Evolutionary conservation across 1,140 invertebrate genomes (phyloP).

Genomic region (Drosophila serrata): DNA sequence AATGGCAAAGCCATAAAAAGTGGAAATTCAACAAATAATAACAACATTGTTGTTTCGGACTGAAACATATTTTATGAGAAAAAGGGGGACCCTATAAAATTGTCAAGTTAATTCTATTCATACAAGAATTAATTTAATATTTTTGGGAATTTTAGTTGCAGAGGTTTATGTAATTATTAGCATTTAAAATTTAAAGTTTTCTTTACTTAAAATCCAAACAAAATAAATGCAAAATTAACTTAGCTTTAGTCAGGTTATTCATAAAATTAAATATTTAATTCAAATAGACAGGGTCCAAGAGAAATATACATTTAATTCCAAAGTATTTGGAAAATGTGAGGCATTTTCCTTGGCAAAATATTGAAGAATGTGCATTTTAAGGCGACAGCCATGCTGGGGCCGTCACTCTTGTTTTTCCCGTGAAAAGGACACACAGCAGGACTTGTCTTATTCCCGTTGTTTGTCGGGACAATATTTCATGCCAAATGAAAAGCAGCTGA

Average conservation of each 20-base stretch:
- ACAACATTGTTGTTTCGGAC: neutral
- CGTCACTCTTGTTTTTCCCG: conserved; percentile 1
- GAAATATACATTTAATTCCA: neutral
- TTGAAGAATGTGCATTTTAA: conserved; percentile 26
- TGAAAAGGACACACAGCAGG: conserved; percentile 41
- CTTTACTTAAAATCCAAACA: too few species aligned
- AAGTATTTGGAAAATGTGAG: neutral
- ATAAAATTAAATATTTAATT: neutral
- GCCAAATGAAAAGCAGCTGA: conserved; percentile 53
- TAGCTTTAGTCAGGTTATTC: neutral
- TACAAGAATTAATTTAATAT: neutral
- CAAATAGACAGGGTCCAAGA: neutral
- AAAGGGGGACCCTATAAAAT: neutral
- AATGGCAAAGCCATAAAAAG: conserved; percentile 28
- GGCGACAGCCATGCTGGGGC: conserved; percentile 6
- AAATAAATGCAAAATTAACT: too few species aligned
- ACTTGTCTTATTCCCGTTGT: conserved; percentile 48
- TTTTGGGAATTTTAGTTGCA: neutral
- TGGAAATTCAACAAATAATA: conserved; percentile 9
- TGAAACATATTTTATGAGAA: neutral
- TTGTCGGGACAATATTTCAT: conserved; percentile 54
- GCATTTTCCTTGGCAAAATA: conserved; percentile 25
- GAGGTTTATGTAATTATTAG: too few species aligned
- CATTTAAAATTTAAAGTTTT: too few species aligned
- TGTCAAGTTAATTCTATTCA: neutral